phyloP scores from a whole-genome alignment of 2,113 vertebrate species.

The Osmerus eperlanus region DNA sequence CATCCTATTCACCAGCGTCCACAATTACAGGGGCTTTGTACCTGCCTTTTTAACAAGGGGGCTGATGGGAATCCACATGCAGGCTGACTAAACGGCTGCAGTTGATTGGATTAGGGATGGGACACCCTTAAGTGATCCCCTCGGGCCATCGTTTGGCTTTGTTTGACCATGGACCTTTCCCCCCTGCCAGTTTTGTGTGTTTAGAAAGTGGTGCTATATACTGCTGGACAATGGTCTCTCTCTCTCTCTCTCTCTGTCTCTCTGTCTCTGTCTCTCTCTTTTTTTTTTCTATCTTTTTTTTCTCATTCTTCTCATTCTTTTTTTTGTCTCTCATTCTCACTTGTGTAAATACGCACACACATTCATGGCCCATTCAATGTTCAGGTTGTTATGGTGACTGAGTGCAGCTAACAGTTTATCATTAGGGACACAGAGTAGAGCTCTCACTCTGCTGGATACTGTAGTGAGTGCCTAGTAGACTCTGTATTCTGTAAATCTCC shows the following conservation, averaged over 20 bases:
- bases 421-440: slow-evolving; percentile 44
- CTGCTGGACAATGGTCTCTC: neutral
- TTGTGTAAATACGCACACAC: neutral
- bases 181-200: neutral
- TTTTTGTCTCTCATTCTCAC: neutral
- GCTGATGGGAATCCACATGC: slow-evolving; percentile 5
- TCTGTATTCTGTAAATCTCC: slow-evolving; percentile 12
- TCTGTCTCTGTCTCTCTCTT: neutral
- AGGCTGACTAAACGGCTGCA: slow-evolving; percentile 13
- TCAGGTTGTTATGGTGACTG: slow-evolving; percentile 58
- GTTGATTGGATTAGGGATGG: slow-evolving; percentile 5
- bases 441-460: slow-evolving; percentile 10
- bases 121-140: neutral
- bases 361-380: neutral
- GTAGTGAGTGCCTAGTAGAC: neutral
- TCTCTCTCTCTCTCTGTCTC: neutral
- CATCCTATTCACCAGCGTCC: neutral
- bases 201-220: slow-evolving; percentile 1
- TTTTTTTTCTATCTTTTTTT: neutral
- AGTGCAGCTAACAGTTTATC: slow-evolving; percentile 44
- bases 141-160: slow-evolving; percentile 18
- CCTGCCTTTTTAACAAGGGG: slow-evolving; percentile 2
- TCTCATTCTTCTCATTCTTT: neutral
- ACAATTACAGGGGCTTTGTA: neutral
- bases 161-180: slow-evolving; percentile 6